Percentiles rank a stretch among this genome's conserved stretches.
phyloP scores from a whole-genome alignment of 2,113 vertebrate species.

The Eolophus roseicapilla region DNA sequence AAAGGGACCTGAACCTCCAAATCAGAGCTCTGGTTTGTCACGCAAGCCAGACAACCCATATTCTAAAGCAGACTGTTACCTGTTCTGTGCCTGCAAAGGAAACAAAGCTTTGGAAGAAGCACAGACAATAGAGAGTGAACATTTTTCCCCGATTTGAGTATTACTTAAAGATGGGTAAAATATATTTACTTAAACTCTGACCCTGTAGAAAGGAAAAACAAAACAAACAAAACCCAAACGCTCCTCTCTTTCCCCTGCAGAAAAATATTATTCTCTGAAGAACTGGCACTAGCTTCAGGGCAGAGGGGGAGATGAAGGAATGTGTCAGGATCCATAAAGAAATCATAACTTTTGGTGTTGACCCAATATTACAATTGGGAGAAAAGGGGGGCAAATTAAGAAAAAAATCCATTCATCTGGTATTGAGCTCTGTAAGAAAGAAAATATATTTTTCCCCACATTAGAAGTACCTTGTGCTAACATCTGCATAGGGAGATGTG shows the following conservation, averaged over 20 bases:
- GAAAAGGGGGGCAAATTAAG: neutral
- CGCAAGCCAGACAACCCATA: neutral
- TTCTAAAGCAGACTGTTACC: neutral
- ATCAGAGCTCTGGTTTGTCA: neutral
- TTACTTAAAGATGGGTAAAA: neutral
- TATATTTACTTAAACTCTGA: neutral
- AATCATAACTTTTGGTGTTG: neutral
- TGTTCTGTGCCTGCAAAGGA: neutral
- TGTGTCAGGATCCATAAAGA: neutral
- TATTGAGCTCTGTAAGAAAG: slow-evolving; percentile 1
- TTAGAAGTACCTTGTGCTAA: slow-evolving; percentile 27
- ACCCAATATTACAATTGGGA: neutral
- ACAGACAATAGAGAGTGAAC: neutral
- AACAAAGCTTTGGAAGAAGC: neutral
- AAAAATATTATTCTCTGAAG: neutral
- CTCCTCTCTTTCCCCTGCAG: neutral
- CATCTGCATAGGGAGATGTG: neutral
- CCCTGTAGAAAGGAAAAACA: neutral
- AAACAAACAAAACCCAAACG: neutral
- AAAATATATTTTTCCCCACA: neutral
- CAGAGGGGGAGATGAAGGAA: neutral
- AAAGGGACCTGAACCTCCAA: neutral
- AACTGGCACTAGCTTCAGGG: neutral
- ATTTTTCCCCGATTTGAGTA: neutral
- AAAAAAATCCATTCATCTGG: neutral